These are phyloP conservation scores for Ecliptopera silaceata DNA, from an alignment of 2,888 invertebrate species.

Conservation along the genomic window DNA sequence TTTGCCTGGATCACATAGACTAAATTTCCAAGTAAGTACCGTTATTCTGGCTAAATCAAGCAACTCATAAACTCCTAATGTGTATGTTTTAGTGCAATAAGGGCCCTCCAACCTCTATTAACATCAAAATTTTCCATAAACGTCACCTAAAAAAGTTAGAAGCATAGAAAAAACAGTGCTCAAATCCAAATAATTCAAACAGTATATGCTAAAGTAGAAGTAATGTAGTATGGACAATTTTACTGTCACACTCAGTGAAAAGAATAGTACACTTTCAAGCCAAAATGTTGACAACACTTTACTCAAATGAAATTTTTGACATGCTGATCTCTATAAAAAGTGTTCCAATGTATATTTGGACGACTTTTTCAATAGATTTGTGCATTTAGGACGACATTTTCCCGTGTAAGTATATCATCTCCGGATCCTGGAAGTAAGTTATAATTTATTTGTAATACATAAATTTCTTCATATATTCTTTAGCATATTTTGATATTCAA, in stretches of 20 bases:
- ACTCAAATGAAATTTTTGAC: conserved; percentile 1
- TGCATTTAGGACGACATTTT: conserved; percentile 39
- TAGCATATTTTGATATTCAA: conserved; percentile 39
- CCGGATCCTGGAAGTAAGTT: conserved; percentile 61
- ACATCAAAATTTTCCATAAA: too few species aligned
- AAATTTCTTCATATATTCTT: conserved; percentile 31
- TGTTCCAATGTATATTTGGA: conserved; percentile 21
- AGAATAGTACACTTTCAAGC: background rate
- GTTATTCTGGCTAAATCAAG: too few species aligned
- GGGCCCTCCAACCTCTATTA: too few species aligned
- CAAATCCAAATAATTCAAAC: too few species aligned
- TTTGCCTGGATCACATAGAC: too few species aligned
- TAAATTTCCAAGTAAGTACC: too few species aligned
- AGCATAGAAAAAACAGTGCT: too few species aligned
- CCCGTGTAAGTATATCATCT: conserved; percentile 46
- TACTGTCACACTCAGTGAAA: too few species aligned
- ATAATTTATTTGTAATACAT: conserved; percentile 52
- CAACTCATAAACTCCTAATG: too few species aligned
- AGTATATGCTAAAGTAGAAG: background rate
- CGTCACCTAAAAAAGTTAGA: too few species aligned
- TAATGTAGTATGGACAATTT: background rate
- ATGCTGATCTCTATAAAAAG: conserved; percentile 22
- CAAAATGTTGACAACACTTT: background rate
- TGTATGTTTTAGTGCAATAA: too few species aligned
- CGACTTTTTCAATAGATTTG: conserved; percentile 33